Evolutionary conservation across 1,140 invertebrate genomes (phyloP).

Genomic region (Brachionus rubens): DNA sequence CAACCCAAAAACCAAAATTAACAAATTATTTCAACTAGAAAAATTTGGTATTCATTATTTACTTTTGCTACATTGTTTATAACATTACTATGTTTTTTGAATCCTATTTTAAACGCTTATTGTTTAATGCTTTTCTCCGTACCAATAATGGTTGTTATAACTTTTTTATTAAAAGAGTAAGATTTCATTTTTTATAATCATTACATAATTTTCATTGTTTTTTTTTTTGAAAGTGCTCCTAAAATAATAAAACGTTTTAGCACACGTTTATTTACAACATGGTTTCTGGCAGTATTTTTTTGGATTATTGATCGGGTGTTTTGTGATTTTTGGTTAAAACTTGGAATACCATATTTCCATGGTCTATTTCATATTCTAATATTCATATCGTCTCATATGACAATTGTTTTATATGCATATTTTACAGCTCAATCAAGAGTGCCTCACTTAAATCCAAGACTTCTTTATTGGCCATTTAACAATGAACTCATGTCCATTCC

Average conservation of each 20-base stretch:
- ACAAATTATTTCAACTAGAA: constrained; percentile 15
- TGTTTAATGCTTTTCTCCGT: constrained; percentile 73
- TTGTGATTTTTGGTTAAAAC: constrained; percentile 71
- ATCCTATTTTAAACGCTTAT: constrained; percentile 23
- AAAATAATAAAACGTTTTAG: constrained; percentile 68
- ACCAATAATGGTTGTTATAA: constrained; percentile 68
- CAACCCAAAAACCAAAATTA: constrained; percentile 57
- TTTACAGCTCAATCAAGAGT: constrained; percentile 68
- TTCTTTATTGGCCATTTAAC: constrained; percentile 26
- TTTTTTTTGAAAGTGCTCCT: constrained; percentile 70
- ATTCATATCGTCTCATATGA: constrained; percentile 72
- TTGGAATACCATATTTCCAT: constrained; percentile 75
- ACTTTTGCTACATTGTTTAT: constrained; percentile 8
- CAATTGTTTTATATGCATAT: constrained; percentile 72
- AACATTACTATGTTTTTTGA: constrained; percentile 26
- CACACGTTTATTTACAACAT: constrained; percentile 67
- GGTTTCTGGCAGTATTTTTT: constrained; percentile 69
- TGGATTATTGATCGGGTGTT: constrained; percentile 73
- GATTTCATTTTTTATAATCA: no score
- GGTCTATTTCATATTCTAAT: constrained; percentile 76
- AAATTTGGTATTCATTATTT: neutral
- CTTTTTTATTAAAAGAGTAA: constrained; percentile 69
- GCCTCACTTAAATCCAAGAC: neutral
- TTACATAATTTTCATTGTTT: constrained; percentile 42
- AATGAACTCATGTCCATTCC: neutral